Percentiles rank a stretch among this genome's conserved stretches.
Conservation (phyloP, 2,888 invertebrate species). For the Diarsia rubi region DNA sequence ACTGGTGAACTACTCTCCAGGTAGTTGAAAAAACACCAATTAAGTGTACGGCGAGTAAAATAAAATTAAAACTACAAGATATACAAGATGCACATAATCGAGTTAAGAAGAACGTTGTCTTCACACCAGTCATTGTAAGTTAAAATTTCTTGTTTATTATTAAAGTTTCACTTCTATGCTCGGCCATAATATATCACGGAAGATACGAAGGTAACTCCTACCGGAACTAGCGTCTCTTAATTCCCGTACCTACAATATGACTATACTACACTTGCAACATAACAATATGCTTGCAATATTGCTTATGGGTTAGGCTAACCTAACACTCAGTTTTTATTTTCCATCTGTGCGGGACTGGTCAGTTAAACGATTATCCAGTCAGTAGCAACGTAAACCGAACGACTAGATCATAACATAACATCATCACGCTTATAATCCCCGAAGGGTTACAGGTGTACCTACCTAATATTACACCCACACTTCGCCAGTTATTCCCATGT, state of each 20-base stretch:
- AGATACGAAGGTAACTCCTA: too few species aligned
- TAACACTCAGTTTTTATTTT: background rate
- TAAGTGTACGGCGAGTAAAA: slow-evolving; percentile 69
- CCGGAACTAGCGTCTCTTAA: background rate
- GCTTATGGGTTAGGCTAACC: background rate
- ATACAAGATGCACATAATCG: slow-evolving; percentile 77
- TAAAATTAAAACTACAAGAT: slow-evolving; percentile 76
- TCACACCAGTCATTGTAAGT: slow-evolving; percentile 78
- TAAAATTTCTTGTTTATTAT: background rate
- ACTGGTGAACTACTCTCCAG: slow-evolving; percentile 9
- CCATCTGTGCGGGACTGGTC: background rate
- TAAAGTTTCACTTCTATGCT: background rate
- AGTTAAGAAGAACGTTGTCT: slow-evolving; percentile 72
- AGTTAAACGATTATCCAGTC: background rate
- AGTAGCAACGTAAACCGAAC: background rate
- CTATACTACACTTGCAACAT: background rate
- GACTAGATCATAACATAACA: background rate
- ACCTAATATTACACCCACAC: too few species aligned
- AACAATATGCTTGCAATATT: background rate
- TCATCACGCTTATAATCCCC: too few species aligned
- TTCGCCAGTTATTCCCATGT: too few species aligned
- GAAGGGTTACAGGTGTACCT: too few species aligned
- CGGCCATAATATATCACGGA: too few species aligned
- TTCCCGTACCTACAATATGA: background rate
- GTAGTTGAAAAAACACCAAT: slow-evolving; percentile 31